Conservation (phyloP, 2,113 vertebrate species). For the Scophthalmus maximus region DNA sequence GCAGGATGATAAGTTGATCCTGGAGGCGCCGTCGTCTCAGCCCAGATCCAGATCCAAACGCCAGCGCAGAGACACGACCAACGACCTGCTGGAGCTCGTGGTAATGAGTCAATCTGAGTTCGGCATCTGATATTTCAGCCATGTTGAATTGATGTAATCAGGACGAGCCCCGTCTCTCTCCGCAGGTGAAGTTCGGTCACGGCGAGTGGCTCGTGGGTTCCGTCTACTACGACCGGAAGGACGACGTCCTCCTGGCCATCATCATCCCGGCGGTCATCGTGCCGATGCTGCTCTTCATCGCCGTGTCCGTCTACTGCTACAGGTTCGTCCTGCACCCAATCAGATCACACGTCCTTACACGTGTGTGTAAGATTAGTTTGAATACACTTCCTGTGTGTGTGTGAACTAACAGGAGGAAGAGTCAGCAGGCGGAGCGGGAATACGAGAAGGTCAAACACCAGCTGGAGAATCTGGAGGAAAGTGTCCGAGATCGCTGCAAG, state of each 20-base stretch:
- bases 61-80: conserved; percentile 89
- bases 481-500: conserved; percentile 96
- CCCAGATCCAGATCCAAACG: conserved; percentile 84
- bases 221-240: conserved; percentile 88
- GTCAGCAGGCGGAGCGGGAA: conserved; percentile 95
- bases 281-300: conserved; percentile 92
- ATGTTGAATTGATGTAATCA: too few relatives aligned
- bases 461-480: conserved; percentile 95
- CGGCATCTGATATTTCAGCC: too few relatives aligned
- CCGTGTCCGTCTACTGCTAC: conserved; percentile 92
- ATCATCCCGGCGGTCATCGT: conserved; percentile 93
- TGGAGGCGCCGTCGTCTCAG: conserved; percentile 88
- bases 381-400: too few relatives aligned
- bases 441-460: conserved; percentile 97
- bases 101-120: too few relatives aligned
- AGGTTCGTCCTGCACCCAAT: conserved; percentile 78
- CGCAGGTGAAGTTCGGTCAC: conserved; percentile 92
- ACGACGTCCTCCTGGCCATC: conserved; percentile 86
- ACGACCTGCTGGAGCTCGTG: conserved; percentile 89
- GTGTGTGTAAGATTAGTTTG: too few relatives aligned
- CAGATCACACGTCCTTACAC: too few relatives aligned
- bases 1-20: conserved; percentile 90
- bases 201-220: conserved; percentile 89
- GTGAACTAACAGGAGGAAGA: conserved; percentile 88
- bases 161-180: too few relatives aligned